These are phyloP conservation scores for Achroia grisella DNA, from an alignment of 1,140 invertebrate species.

Conservation along the genomic window DNA sequence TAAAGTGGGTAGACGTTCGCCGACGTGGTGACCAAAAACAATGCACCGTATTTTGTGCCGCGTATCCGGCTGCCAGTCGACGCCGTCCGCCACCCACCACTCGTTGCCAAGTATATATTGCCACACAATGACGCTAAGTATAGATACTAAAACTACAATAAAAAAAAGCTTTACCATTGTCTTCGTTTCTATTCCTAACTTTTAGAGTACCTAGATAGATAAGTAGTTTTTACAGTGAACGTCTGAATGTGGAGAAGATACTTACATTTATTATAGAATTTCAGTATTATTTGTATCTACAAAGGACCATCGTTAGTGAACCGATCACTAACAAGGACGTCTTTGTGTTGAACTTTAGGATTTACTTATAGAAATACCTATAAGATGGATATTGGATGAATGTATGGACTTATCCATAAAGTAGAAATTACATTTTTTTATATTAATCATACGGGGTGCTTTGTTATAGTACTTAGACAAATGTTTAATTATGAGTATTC, in stretches of 20 bases:
- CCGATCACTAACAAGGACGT: neutral
- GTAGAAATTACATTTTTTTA: too few relatives aligned
- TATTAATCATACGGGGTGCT: too few relatives aligned
- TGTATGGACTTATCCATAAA: too few relatives aligned
- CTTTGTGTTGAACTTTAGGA: too few relatives aligned
- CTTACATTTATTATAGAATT: neutral
- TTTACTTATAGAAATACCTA: too few relatives aligned
- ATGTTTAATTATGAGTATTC: too few relatives aligned
- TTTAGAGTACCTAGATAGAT: slow-evolving; percentile 20
- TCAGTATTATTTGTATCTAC: neutral
- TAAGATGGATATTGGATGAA: too few relatives aligned
- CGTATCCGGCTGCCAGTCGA: slow-evolving; percentile 26
- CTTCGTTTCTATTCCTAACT: slow-evolving; percentile 36
- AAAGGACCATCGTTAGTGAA: neutral
- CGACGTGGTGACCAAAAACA: slow-evolving; percentile 40
- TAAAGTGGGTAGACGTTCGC: slow-evolving; percentile 41
- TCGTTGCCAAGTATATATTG: slow-evolving; percentile 22
- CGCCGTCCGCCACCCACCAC: neutral
- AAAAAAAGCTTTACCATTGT: slow-evolving; percentile 40
- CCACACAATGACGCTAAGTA: slow-evolving; percentile 39
- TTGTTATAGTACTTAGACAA: too few relatives aligned
- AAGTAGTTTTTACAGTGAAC: slow-evolving; percentile 20
- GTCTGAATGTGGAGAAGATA: slow-evolving; percentile 7
- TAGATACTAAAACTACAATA: slow-evolving; percentile 28
- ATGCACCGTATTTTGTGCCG: slow-evolving; percentile 35